Evolutionary conservation across 2,113 vertebrate species (phyloP).

Genomic region (Ailuropoda melanoleuca): DNA sequence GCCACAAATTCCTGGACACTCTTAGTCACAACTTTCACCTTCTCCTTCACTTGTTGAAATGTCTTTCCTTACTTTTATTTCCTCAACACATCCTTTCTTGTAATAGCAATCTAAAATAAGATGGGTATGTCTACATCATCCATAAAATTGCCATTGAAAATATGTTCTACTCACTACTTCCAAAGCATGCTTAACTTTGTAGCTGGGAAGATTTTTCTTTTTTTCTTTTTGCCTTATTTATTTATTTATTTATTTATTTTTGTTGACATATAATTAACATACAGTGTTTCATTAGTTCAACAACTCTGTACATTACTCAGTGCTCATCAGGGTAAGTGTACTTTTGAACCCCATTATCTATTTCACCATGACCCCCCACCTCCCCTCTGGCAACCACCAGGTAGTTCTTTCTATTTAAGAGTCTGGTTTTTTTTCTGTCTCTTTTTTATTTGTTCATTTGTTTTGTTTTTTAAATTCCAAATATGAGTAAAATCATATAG

Average conservation of each 20-base stretch:
- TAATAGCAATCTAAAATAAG: not conserved
- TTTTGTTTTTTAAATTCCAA: not conserved
- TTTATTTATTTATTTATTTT: not conserved
- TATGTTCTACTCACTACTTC: not conserved
- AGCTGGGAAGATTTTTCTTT: not conserved
- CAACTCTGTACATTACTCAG: not conserved
- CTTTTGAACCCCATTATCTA: not conserved
- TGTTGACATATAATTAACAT: not conserved
- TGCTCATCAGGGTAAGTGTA: not conserved
- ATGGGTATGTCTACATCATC: not conserved
- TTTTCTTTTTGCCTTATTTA: not conserved
- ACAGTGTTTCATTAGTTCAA: not conserved
- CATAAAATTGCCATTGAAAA: not conserved
- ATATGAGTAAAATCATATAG: not conserved
- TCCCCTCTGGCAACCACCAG: not conserved
- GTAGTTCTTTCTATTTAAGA: not conserved
- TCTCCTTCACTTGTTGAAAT: not conserved
- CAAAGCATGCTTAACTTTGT: not conserved
- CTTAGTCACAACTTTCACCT: not conserved
- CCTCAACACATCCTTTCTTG: not conserved
- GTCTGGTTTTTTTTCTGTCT: not conserved
- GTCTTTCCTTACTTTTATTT: conserved; percentile 31
- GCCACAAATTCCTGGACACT: not conserved
- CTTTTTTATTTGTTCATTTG: not conserved
- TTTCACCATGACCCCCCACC: not conserved